Percentiles rank a stretch among this genome's conserved stretches.
Conservation (phyloP, 1,140 invertebrate species). For the Scaptomyza pallida region DNA sequence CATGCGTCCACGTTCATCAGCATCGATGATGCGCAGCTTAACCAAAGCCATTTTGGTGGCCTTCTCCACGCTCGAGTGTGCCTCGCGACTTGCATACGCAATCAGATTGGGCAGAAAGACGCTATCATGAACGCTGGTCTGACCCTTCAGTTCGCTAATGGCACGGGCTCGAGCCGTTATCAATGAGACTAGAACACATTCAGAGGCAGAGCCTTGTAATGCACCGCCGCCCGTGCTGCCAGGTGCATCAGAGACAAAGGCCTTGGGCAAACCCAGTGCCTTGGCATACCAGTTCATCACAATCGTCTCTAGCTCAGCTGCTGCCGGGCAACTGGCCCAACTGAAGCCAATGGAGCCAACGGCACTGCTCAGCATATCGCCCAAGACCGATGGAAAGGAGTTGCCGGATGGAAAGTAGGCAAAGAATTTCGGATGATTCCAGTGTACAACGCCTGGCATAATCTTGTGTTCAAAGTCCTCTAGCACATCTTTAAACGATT, state of each 20-base stretch:
- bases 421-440: slow-evolving; percentile 98
- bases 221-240: slow-evolving; percentile 90
- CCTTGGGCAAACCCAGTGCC: slow-evolving; percentile 86
- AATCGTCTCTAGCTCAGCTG: slow-evolving; percentile 93
- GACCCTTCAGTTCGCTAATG: slow-evolving; percentile 87
- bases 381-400: slow-evolving; percentile 96
- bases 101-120: slow-evolving; percentile 93
- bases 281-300: slow-evolving; percentile 88
- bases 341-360: slow-evolving; percentile 97
- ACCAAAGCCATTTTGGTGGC: slow-evolving; percentile 96
- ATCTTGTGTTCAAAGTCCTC: slow-evolving; percentile 95
- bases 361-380: slow-evolving; percentile 95
- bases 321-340: slow-evolving; percentile 94
- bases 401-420: slow-evolving; percentile 98
- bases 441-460: slow-evolving; percentile 97
- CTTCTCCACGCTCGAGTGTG: slow-evolving; percentile 97
- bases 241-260: slow-evolving; percentile 85
- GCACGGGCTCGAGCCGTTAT: slow-evolving; percentile 91
- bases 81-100: slow-evolving; percentile 91
- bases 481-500: slow-evolving; percentile 94
- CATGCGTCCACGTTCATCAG: slow-evolving; percentile 92
- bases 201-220: slow-evolving; percentile 92
- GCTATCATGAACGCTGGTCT: slow-evolving; percentile 86
- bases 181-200: slow-evolving; percentile 93
- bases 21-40: slow-evolving; percentile 93